Evolutionary conservation across 2,797 vertebrate species (phyloP).

Genomic region (Dendrocincla tyrannina): DNA sequence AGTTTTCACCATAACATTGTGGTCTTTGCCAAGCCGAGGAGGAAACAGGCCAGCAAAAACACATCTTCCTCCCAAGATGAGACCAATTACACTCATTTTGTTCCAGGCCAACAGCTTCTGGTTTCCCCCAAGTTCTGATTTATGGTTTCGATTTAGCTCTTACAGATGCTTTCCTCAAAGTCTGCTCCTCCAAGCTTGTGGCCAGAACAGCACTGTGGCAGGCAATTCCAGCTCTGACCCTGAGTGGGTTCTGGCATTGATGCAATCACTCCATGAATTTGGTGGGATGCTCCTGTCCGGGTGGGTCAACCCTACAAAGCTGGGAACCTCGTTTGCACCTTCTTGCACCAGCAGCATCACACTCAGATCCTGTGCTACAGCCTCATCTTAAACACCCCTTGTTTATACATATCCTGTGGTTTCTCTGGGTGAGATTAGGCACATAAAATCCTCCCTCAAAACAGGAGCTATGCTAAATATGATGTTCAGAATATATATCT

Average conservation of each 20-base stretch:
- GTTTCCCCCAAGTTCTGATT: background rate
- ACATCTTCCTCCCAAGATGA: background rate
- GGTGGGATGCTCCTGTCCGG: background rate
- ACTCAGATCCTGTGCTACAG: background rate
- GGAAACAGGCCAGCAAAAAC: background rate
- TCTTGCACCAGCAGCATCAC: background rate
- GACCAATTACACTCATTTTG: background rate
- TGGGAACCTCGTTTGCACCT: background rate
- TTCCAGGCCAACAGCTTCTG: constrained; percentile 19
- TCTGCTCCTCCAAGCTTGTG: background rate
- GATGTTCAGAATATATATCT: background rate
- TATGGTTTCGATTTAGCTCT: background rate
- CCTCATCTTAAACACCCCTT: background rate
- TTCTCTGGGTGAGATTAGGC: background rate
- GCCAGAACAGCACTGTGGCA: background rate
- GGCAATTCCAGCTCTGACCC: background rate
- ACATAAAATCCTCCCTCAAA: background rate
- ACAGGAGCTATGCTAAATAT: background rate
- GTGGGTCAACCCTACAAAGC: background rate
- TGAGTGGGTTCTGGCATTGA: background rate
- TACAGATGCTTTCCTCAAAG: background rate
- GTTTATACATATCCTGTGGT: background rate
- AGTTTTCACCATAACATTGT: background rate
- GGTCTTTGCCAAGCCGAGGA: background rate
- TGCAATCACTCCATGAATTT: background rate